Evolutionary conservation across 1,140 invertebrate genomes (phyloP), one percentile per base, ranked within the genome.

Genomic region (Drosophila auraria): DNA sequence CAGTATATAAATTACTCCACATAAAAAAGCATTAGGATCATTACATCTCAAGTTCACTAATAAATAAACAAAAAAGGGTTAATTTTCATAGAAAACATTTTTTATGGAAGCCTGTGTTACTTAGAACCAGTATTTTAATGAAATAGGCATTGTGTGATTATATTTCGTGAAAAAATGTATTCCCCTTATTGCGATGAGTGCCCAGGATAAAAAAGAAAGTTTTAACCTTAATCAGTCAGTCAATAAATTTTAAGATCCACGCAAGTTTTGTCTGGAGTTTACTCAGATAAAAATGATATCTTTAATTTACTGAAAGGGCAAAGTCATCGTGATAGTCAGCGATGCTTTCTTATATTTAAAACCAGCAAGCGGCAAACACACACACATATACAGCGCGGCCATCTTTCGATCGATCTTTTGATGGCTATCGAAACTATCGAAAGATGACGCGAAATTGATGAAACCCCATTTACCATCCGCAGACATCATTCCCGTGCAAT

Each of bases 401-500:
- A n/a, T n/a, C 17, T n/a, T 74, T 42, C 30, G 17, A 61, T 20
- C 12, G 9, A 51, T 30, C 38, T 27, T 38, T 56, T 7, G 54
- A 15, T 40, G 25, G 53, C 20, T 54, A 47, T 47, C 30, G 20
- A 51, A 20, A 14, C 49, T n/a, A 51, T 40, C 20, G 36, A 47
- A 45, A 42, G 51, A 74, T 75, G 49, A 51, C 36, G 30, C 27
- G 6, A 38, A 38, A 23, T 71, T 50, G 27, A 38, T 42, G 14
- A 11, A 54, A 33, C 17, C 42, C 5, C 27, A 72, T 51, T 40
- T 47, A 27, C 44, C 25, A 14, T 54, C 30, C 40, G 47, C 54
- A 77, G 74, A 77, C 73, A 77, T 68, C 71, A 73, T 78, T 78
- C 51, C 75, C 58, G 75, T 56, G 70, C 70, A 87, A 87, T 87